Evolutionary conservation across 37 sponge, comb jelly and placozoan species (phyloP).

Genomic region (Crambe crambe): DNA sequence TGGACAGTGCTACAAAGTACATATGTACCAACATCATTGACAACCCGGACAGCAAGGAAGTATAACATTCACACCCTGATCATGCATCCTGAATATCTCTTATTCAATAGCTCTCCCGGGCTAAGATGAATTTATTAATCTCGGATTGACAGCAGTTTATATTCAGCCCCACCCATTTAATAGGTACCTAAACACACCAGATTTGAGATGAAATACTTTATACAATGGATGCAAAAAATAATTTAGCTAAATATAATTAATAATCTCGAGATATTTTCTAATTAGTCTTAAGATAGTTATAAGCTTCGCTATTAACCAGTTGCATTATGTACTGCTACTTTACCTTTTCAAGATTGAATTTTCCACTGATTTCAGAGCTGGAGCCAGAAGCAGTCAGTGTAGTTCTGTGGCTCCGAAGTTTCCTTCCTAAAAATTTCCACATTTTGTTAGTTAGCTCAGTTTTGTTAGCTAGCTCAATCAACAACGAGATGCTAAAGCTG

Average conservation of each 20-base stretch:
- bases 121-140: neutral
- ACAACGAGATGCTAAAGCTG: too few species aligned
- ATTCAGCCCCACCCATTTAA: too few species aligned
- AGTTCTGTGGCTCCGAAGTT: conserved; percentile 4
- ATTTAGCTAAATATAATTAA: too few species aligned
- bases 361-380: conserved; percentile 35
- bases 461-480: neutral
- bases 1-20: conserved; percentile 54
- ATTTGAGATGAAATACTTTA: too few species aligned
- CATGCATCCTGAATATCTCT: neutral
- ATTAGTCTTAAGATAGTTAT: too few species aligned
- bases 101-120: neutral
- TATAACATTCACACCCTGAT: neutral
- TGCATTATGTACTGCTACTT: neutral
- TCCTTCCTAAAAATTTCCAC: conserved; percentile 62
- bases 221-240: too few species aligned
- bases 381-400: conserved; percentile 7
- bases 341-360: conserved; percentile 58
- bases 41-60: too few species aligned
- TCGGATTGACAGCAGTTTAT: too few species aligned
- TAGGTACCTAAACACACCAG: too few species aligned
- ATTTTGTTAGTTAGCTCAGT: conserved; percentile 6
- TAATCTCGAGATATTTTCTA: too few species aligned
- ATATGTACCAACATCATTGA: too few species aligned
- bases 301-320: too few species aligned